Base-by-base conservation (phyloP, 2,888 invertebrate species). In the Hydraecia micacea region DNA sequence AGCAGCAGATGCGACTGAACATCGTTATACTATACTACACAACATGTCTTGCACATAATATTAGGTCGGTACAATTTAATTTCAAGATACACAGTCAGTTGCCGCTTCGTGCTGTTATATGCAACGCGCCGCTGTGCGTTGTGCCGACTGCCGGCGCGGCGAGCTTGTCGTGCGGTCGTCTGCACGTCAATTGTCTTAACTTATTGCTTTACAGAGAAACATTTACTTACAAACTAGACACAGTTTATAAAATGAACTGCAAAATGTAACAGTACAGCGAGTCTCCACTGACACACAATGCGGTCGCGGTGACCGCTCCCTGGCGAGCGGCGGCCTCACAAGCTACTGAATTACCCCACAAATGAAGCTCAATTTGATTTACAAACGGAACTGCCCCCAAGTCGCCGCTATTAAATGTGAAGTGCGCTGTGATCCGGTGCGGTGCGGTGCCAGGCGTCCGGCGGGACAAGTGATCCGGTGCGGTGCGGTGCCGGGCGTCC, bases 341-440 rank as follows among this genome's bases (percentile, higher is more conserved):
- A 49, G 28, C 73, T 80, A 55, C 58, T 63, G 63, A 63, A 70
- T 62, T 36, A 85, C 60, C 25, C 62, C 73, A 28, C 62, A 70
- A 60, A 32, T 73, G n/a, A n/a, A 62, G 60, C 63, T 25, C 73
- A 25, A 68, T 85, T 85, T 68, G 74, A 55, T 81, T 81, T 74
- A 62, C 77, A 65, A 70, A n/a, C 76, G 73, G 81, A 77, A 72
- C 68, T 49, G 25, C 49, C 28, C 67, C 18, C 68, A 58, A 74
- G 55, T 66, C 39, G 32, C 42, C 8, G 65, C 63, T 71, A 81
- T 72, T 81, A 65, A 80, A 63, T 73, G 46, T 63, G n/a, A 13
- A 65, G 62, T n/a, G 60, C n/a, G 21, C 15, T 49, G 66, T 32
- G 55, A 66, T 75, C 46, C 36, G 49, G 32, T 28, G n/a, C 62